Conservation (phyloP, 2,797 vertebrate genomes). For the Artibeus jamaicensis region DNA sequence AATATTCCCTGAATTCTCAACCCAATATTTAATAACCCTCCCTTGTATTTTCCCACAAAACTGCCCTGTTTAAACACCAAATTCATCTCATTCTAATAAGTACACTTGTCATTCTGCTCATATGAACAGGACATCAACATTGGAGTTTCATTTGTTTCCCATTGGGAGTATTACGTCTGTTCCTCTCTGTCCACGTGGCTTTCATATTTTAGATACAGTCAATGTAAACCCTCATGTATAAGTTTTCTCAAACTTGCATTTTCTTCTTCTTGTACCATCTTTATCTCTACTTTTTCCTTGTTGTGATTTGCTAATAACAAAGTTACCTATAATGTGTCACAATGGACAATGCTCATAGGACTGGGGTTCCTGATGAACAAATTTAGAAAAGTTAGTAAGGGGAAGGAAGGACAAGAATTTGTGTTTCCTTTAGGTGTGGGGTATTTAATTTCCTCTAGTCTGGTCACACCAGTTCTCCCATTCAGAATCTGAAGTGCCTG, state of each 20-base stretch:
- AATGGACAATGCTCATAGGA: neutral
- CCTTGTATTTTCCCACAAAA: neutral
- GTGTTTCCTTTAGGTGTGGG: neutral
- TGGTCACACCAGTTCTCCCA: neutral
- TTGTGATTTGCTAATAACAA: neutral
- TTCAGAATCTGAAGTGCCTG: neutral
- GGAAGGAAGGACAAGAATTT: neutral
- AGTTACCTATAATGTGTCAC: neutral
- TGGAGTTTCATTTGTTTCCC: neutral
- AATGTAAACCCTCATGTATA: neutral
- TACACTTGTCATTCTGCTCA: neutral
- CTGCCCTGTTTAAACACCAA: neutral
- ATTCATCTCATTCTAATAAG: neutral
- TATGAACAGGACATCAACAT: neutral
- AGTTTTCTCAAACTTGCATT: neutral
- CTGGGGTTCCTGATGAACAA: neutral
- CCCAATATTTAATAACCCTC: neutral
- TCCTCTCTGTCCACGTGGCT: neutral
- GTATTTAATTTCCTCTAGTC: neutral
- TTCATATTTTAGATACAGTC: neutral
- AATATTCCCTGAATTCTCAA: neutral
- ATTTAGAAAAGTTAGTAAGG: neutral
- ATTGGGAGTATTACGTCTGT: neutral
- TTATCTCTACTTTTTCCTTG: neutral
- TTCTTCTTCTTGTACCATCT: neutral